These are phyloP conservation scores for Apodemia hepburni DNA, from an alignment of 2,888 invertebrate species.

Conservation along the genomic window DNA sequence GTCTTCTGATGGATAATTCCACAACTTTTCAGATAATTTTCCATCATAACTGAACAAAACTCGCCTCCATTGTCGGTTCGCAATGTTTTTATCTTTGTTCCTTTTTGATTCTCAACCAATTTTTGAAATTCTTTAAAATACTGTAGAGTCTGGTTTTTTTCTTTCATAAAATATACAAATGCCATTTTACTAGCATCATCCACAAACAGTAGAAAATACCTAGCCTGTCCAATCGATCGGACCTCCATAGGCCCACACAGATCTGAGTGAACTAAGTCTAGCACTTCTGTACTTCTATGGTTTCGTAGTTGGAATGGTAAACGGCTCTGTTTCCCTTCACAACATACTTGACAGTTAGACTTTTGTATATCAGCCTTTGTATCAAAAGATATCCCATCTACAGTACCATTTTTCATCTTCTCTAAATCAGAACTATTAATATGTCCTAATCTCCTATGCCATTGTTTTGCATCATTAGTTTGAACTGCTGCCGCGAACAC, in stretches of 20 bases:
- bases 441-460: slow-evolving; percentile 23
- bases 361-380: slow-evolving; percentile 16
- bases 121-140: background rate
- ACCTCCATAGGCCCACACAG: slow-evolving; percentile 7
- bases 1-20: background rate
- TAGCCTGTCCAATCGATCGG: background rate
- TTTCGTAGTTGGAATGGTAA: slow-evolving; percentile 34
- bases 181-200: background rate
- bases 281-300: slow-evolving; percentile 30
- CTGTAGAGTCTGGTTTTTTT: background rate
- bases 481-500: slow-evolving; percentile 16
- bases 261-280: slow-evolving; percentile 13
- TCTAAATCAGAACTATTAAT: slow-evolving; percentile 22
- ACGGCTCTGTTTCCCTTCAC: slow-evolving; percentile 38
- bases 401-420: slow-evolving; percentile 21
- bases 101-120: slow-evolving; percentile 1
- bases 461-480: slow-evolving; percentile 4
- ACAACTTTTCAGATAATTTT: background rate
- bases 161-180: background rate
- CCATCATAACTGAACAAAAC: background rate
- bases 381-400: slow-evolving; percentile 10
- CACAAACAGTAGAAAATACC: slow-evolving; percentile 3
- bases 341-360: slow-evolving; percentile 24
- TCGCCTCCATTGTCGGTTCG: background rate
- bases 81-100: background rate